Evolutionary conservation across 2,113 vertebrate genomes (phyloP).

Genomic region (Anhinga anhinga): DNA sequence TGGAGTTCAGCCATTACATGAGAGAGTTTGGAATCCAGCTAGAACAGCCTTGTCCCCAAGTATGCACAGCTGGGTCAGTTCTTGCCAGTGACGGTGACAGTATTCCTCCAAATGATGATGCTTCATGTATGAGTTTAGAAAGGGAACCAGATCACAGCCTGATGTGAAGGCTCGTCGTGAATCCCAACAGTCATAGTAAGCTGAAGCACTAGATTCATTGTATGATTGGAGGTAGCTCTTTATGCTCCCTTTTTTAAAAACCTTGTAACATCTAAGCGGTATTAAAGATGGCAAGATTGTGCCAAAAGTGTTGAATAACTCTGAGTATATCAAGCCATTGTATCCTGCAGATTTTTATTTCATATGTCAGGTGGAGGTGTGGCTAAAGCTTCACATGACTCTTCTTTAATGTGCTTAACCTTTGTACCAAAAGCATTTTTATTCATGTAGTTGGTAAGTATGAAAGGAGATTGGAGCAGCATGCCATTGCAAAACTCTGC

Average conservation of each 20-base stretch:
- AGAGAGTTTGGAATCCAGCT: background rate
- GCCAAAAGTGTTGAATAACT: background rate
- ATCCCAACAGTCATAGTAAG: background rate
- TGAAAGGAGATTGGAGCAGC: constrained; percentile 21
- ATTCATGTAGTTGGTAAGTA: background rate
- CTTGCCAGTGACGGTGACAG: background rate
- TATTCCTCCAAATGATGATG: background rate
- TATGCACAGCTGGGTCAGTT: background rate
- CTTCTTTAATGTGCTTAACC: constrained; percentile 27
- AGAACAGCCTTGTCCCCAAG: background rate
- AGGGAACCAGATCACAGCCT: background rate
- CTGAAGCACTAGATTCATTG: background rate
- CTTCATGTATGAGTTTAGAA: background rate
- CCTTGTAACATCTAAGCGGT: fast-evolving
- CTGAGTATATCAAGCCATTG: background rate
- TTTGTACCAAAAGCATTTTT: constrained; percentile 8
- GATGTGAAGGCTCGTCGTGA: background rate
- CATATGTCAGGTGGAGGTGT: background rate
- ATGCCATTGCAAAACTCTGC: background rate
- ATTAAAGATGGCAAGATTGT: background rate
- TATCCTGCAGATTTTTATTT: background rate
- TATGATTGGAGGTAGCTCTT: background rate
- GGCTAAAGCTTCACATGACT: background rate
- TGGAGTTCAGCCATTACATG: background rate
- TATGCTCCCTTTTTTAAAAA: background rate